Conservation (phyloP, 2,888 invertebrate species). For the Digitonthophagus gazella region DNA sequence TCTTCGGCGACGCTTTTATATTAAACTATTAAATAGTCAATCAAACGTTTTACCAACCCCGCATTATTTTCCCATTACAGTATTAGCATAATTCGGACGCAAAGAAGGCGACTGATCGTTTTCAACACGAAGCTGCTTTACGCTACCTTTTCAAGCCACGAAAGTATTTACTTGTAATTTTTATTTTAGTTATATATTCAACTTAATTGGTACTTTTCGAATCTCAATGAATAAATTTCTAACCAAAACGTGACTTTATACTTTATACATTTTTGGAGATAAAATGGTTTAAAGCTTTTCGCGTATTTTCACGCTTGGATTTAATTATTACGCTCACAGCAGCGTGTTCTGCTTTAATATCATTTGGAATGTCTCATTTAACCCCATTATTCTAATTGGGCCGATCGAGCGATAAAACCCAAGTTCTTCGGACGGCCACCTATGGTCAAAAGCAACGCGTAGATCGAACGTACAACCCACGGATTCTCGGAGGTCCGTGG, state of each 20-base stretch:
- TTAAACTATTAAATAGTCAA: constrained; percentile 35
- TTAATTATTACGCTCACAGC: neutral
- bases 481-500: neutral
- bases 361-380: neutral
- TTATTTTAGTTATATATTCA: neutral
- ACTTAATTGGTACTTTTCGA: too few species aligned
- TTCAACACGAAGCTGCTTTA: constrained; percentile 7
- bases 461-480: neutral
- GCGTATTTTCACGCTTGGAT: too few species aligned
- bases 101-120: constrained; percentile 9
- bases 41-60: constrained; percentile 31
- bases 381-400: neutral
- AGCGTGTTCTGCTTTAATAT: too few species aligned
- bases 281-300: too few species aligned
- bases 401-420: neutral
- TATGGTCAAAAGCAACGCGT: neutral
- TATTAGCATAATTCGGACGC: constrained; percentile 33
- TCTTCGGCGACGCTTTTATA: constrained; percentile 21
- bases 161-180: neutral
- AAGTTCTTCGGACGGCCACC: neutral
- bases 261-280: too few species aligned
- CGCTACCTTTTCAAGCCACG: too few species aligned
- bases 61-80: constrained; percentile 31
- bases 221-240: too few species aligned
- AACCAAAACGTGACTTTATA: too few species aligned